Conservation (phyloP, 2,113 vertebrate genomes). For the Crocuta crocuta region DNA sequence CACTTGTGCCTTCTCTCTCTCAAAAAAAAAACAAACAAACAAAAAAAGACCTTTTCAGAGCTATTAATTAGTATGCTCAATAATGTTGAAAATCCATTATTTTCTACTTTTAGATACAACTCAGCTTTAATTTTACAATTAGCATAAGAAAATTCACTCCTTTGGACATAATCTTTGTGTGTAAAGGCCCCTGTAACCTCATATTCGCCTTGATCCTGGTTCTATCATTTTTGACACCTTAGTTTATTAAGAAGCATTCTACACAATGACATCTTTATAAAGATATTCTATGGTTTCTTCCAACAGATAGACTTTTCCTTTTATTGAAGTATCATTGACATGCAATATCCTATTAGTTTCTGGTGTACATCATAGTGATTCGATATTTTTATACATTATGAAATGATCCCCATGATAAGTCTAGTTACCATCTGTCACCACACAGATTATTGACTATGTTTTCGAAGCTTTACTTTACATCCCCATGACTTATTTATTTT, state of each 20-base stretch:
- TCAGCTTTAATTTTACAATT: slow-evolving; percentile 33
- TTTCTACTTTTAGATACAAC: slow-evolving; percentile 2
- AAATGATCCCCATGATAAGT: not conserved
- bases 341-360: not conserved
- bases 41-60: not conserved
- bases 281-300: not conserved
- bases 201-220: not conserved
- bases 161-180: not conserved
- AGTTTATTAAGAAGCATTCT: not conserved
- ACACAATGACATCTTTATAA: not conserved
- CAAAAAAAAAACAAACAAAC: no score
- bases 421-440: not conserved
- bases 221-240: not conserved
- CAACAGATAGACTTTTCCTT: not conserved
- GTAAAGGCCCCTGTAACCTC: not conserved
- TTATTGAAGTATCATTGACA: not conserved
- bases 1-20: not conserved
- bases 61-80: not conserved
- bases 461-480: not conserved
- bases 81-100: not conserved
- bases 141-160: not conserved
- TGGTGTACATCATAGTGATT: not conserved
- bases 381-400: not conserved
- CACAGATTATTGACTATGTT: not conserved
- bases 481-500: not conserved